Percentiles rank a stretch among this genome's conserved stretches.
Conservation (phyloP, 2,797 vertebrate species). For the Silurus lanzhouensis region DNA sequence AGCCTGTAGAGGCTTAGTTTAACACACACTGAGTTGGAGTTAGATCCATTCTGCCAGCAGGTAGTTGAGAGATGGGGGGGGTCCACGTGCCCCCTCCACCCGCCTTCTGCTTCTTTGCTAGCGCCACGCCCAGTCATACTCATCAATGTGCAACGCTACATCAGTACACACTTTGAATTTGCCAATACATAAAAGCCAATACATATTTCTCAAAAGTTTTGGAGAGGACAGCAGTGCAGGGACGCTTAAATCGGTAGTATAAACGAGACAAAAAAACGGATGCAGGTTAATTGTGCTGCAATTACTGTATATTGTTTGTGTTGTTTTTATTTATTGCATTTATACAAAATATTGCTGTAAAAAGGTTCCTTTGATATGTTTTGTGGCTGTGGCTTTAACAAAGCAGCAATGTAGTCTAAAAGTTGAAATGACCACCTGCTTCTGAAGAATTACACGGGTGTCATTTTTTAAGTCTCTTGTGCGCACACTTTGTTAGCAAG, state of each 20-base stretch:
- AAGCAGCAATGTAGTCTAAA: conserved; percentile 15
- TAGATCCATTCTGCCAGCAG: conserved; percentile 29
- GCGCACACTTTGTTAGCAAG: conserved; percentile 7
- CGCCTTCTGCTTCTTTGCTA: conserved; percentile 54
- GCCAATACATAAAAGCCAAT: conserved; percentile 57
- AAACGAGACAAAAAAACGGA: conserved; percentile 65
- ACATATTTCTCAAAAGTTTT: conserved; percentile 66
- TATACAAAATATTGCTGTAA: conserved; percentile 27
- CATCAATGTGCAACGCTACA: conserved; percentile 61
- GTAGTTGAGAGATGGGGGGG: conserved; percentile 21
- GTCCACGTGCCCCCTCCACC: conserved; percentile 22
- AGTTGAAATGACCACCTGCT: conserved; percentile 22
- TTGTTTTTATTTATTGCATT: conserved; percentile 18
- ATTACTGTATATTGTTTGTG: conserved; percentile 49
- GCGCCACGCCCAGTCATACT: conserved; percentile 63
- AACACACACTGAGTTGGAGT: conserved; percentile 17
- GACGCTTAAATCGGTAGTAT: conserved; percentile 58
- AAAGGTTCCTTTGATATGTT: conserved; percentile 33
- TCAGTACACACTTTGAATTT: conserved; percentile 65
- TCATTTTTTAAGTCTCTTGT: neutral
- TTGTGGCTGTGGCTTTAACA: conserved; percentile 2
- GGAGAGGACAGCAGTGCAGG: conserved; percentile 62
- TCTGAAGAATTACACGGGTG: conserved; percentile 22
- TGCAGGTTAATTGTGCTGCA: conserved; percentile 54
- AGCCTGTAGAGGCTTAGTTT: conserved; percentile 31